Percentiles rank a stretch among this genome's conserved stretches.
phyloP scores from a whole-genome alignment of 1,140 invertebrate species.

The Diabrotica undecimpunctata region DNA sequence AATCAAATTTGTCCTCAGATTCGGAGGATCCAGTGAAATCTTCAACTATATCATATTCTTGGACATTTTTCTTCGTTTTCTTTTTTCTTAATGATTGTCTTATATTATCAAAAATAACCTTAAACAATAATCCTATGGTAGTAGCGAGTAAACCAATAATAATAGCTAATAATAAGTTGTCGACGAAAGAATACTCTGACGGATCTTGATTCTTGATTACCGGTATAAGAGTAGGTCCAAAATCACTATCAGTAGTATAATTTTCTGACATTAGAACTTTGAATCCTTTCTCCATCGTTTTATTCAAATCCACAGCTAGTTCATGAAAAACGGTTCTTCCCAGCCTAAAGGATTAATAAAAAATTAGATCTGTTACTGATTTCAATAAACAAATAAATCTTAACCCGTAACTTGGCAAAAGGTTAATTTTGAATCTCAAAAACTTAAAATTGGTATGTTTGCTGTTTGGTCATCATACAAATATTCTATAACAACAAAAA shows the following conservation, averaged over 20 bases:
- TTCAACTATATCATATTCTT: constrained; percentile 25
- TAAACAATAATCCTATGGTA: constrained; percentile 26
- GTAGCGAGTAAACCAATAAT: constrained; percentile 26
- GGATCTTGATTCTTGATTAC: constrained; percentile 29
- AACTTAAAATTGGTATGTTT: no score
- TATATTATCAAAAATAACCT: constrained; percentile 12
- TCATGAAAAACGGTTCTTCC: constrained; percentile 56
- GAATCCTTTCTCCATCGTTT: constrained; percentile 40
- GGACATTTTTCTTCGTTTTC: constrained; percentile 21
- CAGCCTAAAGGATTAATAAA: constrained; percentile 32
- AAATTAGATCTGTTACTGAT: no score
- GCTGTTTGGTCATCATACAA: no score
- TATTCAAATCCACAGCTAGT: constrained; percentile 54
- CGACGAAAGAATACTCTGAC: constrained; percentile 32
- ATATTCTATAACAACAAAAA: no score
- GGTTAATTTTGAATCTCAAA: no score
- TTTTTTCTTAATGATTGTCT: background rate
- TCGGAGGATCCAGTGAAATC: constrained; percentile 29
- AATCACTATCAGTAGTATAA: background rate
- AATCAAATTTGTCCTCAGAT: constrained; percentile 36
- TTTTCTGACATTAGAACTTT: constrained; percentile 10
- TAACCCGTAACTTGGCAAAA: no score
- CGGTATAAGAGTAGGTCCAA: constrained; percentile 25
- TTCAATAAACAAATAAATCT: no score
- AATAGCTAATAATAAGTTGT: constrained; percentile 34